phyloP scores from a whole-genome alignment of 1,140 invertebrate genomes.

The Tetraneura akinire region DNA sequence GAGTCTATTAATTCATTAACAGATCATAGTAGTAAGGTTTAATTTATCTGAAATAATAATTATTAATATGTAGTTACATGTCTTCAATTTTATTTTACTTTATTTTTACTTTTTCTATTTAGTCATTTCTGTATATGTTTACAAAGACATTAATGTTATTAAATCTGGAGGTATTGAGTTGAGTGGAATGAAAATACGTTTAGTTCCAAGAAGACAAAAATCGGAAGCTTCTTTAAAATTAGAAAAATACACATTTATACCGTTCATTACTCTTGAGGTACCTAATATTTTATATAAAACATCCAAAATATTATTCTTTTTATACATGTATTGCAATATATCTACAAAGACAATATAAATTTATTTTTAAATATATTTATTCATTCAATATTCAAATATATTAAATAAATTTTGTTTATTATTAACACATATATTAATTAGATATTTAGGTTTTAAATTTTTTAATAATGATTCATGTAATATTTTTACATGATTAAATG shows the following conservation, averaged over 20 bases:
- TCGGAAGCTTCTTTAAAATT: conserved; percentile 74
- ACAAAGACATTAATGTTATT: conserved; percentile 75
- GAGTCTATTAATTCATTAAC: conserved; percentile 60
- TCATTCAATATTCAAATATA: no score
- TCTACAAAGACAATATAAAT: no score
- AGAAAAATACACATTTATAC: conserved; percentile 82
- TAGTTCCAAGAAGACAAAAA: conserved; percentile 82
- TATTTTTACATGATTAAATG: no score
- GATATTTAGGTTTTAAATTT: no score
- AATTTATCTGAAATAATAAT: not conserved
- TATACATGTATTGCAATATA: not conserved
- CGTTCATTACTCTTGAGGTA: conserved; percentile 71
- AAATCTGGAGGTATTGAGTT: conserved; percentile 86
- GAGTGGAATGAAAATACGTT: conserved; percentile 84
- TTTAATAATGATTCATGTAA: no score
- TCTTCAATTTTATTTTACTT: no score
- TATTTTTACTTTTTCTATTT: not conserved
- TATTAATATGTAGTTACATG: not conserved
- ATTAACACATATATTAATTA: no score
- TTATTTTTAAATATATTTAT: no score
- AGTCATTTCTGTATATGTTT: conserved; percentile 68
- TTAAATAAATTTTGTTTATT: no score
- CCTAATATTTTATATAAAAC: not conserved
- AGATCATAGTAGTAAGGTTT: conserved; percentile 55
- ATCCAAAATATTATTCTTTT: no score